Base-by-base conservation (phyloP, 92 coral and sea anemone genomes). In the Actinernus sp. region DNA sequence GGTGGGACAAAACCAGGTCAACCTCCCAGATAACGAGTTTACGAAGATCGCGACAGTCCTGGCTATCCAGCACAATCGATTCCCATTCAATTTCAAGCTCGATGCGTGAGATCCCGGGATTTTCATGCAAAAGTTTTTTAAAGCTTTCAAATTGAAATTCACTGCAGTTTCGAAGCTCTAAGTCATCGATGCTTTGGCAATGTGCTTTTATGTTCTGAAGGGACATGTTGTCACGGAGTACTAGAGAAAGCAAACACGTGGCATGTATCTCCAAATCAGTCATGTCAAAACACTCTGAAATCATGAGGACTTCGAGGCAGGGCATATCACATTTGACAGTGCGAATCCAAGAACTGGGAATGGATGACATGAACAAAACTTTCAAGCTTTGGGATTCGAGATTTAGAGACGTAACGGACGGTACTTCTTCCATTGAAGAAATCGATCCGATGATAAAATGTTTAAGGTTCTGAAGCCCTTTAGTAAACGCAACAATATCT, bases 11-110 rank as follows among this genome's bases (percentile, higher is more conserved):
- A 23, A 62, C 63, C 73, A 71, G 57, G 18, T 72, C 25, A 1
- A 74, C 84, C 16, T 81, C 96, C 26, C 88, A 65, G 49, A 89
- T 62, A 10, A 73, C 77, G 11, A 89, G 53, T 46, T 89, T 83
- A 25, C 52, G 32, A 10, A 89, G 78, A 12, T 59, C 46, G 20
- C 61, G 56, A 33, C 92, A 79, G 26, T 85, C 77, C n/a, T 81
- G 52, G 22, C 28, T 55, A 31, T 60, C 71, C 17, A 89, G 74
- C 24, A 64, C 85, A 18, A 89, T 44, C 30, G 74, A 55, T 16
- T 38, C 43, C 88, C 92, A 89, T 11, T 80, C 89, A 16, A 57
- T 63, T 22, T 63, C 50, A 10, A 89, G 65, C 50, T 89, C 96
- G 68, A 89, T 63, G 30, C 86, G 81, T 47, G 50, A 70, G 27